Evolutionary conservation across 2,113 vertebrate genomes (phyloP).

Genomic region (Catharus bicknelli): DNA sequence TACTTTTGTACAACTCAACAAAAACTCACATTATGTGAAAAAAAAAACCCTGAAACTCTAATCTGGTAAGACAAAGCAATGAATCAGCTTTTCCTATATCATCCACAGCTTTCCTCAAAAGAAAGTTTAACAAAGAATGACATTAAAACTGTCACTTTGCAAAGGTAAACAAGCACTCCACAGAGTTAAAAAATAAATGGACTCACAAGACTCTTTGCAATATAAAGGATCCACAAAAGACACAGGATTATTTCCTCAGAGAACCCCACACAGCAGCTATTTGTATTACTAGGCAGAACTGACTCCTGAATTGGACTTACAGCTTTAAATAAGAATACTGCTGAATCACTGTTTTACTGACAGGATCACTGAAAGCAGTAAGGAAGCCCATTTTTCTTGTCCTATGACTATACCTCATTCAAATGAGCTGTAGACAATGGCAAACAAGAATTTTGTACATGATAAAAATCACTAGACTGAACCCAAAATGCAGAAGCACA

Average conservation of each 20-base stretch:
- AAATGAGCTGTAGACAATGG: not conserved
- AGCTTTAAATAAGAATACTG: not conserved
- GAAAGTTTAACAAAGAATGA: not conserved
- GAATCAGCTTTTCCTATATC: not conserved
- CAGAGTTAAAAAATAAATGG: conserved; percentile 31
- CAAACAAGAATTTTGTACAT: fast-evolving
- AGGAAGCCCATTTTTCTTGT: not conserved
- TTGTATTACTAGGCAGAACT: not conserved
- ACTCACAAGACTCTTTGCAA: conserved; percentile 31
- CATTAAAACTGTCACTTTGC: not conserved
- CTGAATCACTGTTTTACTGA: not conserved
- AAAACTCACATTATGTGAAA: not conserved
- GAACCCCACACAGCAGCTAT: not conserved
- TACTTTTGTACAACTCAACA: not conserved
- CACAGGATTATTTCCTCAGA: not conserved
- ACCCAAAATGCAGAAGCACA: not conserved
- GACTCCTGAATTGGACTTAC: not conserved
- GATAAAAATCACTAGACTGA: not conserved
- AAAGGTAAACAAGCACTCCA: conserved; percentile 26
- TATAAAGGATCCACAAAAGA: not conserved
- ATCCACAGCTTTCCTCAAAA: not conserved
- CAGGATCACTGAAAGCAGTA: not conserved
- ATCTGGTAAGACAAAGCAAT: not conserved
- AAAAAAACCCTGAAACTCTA: not conserved
- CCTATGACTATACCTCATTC: not conserved